Conservation (phyloP, 2,888 invertebrate species). For the Drosophila tanythrix region DNA sequence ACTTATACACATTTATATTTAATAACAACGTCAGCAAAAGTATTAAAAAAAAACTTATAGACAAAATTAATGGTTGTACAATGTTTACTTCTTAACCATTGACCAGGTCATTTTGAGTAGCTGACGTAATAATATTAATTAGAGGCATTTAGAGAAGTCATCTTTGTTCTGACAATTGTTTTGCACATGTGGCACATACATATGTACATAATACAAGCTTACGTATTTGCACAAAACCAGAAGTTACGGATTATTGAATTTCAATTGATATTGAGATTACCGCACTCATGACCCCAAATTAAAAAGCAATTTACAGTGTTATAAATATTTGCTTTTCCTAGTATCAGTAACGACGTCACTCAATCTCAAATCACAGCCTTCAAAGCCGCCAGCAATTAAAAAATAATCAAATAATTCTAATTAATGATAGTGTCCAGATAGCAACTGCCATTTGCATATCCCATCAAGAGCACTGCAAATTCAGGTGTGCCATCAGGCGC, state of each 20-base stretch:
- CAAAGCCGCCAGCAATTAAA: conserved; percentile 60
- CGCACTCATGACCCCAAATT: conserved; percentile 64
- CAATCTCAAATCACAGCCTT: conserved; percentile 30
- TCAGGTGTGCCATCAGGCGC: conserved; percentile 37
- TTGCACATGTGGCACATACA: conserved; percentile 23
- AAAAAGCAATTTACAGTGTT: conserved; percentile 19
- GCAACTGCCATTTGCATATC: conserved; percentile 31
- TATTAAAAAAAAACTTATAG: conserved; percentile 17
- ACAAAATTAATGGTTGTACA: conserved; percentile 26
- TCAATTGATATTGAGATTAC: conserved; percentile 26
- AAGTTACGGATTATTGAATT: conserved; percentile 10
- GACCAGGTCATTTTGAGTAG: conserved; percentile 43
- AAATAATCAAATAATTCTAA: conserved; percentile 71
- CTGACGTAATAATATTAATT: conserved; percentile 49
- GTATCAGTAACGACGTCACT: conserved; percentile 21
- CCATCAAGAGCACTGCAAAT: background rate
- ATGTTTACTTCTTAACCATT: conserved; percentile 46
- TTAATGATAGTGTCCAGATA: conserved; percentile 55
- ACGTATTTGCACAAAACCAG: conserved; percentile 47
- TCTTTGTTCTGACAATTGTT: conserved; percentile 15
- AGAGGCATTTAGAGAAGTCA: conserved; percentile 29
- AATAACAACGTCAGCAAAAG: conserved; percentile 8
- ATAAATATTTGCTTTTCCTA: background rate
- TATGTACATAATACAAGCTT: conserved; percentile 25
- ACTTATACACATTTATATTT: background rate